A percentile compares a stretch with the other conserved stretches of the same genome.
These are phyloP conservation scores for Cantharis nigra DNA, from an alignment of 2,888 invertebrate genomes.

Conservation along the genomic window DNA sequence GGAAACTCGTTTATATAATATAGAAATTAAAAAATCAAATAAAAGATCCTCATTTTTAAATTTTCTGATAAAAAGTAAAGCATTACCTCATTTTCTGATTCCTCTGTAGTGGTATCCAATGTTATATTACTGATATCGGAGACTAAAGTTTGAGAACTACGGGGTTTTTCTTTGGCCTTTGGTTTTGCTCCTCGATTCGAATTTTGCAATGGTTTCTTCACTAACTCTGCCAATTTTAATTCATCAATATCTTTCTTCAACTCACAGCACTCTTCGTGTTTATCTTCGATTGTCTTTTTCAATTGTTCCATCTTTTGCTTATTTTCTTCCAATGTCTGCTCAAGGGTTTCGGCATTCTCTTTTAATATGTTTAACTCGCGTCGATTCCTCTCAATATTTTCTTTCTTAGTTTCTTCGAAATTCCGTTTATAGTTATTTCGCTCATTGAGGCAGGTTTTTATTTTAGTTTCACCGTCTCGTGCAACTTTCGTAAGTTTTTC, in stretches of 20 bases:
- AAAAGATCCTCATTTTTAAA: background rate
- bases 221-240: background rate
- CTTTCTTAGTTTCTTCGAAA: background rate
- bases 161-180: background rate
- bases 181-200: background rate
- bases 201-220: background rate
- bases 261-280: background rate
- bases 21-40: background rate
- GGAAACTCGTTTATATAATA: too few species aligned
- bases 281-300: background rate
- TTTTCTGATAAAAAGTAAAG: background rate
- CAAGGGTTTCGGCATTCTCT: background rate
- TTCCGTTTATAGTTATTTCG: background rate
- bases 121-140: background rate
- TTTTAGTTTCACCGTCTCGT: background rate
- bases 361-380: background rate
- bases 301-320: background rate
- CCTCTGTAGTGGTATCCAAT: background rate
- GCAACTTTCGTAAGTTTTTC: background rate
- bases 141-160: background rate
- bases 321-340: too few species aligned
- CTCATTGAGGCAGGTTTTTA: background rate
- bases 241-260: background rate
- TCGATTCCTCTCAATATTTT: background rate
- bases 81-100: background rate